These are phyloP conservation scores for Spisula subtruncata DNA, from an alignment of 2,888 invertebrate genomes.

Conservation along the genomic window DNA sequence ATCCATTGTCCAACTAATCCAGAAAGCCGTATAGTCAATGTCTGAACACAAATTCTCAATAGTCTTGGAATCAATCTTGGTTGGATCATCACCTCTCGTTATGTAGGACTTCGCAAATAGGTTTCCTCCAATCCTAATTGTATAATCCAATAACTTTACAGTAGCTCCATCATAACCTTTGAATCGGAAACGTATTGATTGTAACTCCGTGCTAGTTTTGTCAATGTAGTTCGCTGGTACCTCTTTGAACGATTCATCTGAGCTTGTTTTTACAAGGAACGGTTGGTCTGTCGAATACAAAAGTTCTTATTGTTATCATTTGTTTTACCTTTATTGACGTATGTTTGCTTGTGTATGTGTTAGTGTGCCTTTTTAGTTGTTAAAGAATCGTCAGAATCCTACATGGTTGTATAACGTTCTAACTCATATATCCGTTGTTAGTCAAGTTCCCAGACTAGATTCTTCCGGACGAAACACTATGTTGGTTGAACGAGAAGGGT, in stretches of 20 bases:
- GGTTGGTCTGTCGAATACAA: constrained; percentile 19
- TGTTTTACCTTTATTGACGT: no score
- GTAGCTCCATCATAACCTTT: constrained; percentile 48
- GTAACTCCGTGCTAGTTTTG: background rate
- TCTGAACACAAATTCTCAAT: constrained; percentile 34
- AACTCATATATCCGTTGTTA: no score
- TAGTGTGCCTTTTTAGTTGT: no score
- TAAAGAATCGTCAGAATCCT: no score
- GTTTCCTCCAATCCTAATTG: constrained; percentile 41
- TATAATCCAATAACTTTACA: constrained; percentile 34
- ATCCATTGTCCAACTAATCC: constrained; percentile 46
- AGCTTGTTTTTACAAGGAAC: constrained; percentile 28
- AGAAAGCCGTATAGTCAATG: constrained; percentile 48
- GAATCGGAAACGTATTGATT: constrained; percentile 32
- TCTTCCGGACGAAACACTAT: no score
- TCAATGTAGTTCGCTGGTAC: background rate
- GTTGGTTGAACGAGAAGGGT: no score
- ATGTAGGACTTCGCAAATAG: constrained; percentile 40
- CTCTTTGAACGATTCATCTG: background rate
- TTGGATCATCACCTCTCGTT: background rate
- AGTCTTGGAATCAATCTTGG: constrained; percentile 18
- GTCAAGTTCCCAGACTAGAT: no score
- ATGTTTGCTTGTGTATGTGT: no score
- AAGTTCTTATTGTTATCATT: background rate
- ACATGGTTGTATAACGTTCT: no score